Percentiles rank a stretch among this genome's conserved stretches.
Evolutionary conservation across 2,113 vertebrate genomes (phyloP).

Genomic region (Pica pica): DNA sequence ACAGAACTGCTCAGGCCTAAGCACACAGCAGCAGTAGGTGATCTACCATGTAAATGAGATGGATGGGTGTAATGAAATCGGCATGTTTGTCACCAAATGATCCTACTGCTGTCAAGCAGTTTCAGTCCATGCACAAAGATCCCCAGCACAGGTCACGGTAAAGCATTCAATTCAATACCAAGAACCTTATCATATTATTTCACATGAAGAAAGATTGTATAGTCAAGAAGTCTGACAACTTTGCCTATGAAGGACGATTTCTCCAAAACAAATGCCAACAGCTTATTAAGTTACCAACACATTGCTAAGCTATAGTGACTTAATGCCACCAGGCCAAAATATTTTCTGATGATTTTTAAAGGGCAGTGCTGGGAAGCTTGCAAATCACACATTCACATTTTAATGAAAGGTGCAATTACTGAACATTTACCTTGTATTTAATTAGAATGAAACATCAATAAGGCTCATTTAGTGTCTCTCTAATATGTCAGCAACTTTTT

Average conservation of each 20-base stretch:
- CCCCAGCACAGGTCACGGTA: constrained; percentile 56
- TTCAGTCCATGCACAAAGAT: constrained; percentile 58
- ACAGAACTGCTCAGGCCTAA: background rate
- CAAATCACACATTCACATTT: constrained; percentile 54
- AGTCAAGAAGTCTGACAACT: constrained; percentile 65
- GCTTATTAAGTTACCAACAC: constrained; percentile 68
- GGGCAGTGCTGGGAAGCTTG: constrained; percentile 28
- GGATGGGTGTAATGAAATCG: background rate
- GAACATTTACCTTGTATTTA: constrained; percentile 59
- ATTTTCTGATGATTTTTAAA: constrained; percentile 63
- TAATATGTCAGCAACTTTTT: constrained; percentile 53
- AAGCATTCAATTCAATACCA: constrained; percentile 65
- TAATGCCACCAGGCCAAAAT: constrained; percentile 45
- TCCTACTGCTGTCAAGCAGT: constrained; percentile 55
- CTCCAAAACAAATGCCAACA: constrained; percentile 61
- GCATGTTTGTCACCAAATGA: constrained; percentile 20
- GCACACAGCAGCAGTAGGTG: background rate
- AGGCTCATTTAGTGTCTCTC: constrained; percentile 47
- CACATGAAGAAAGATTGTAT: constrained; percentile 66
- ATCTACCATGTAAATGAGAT: constrained; percentile 8
- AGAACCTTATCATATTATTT: constrained; percentile 66
- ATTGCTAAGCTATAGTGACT: constrained; percentile 56
- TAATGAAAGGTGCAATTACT: constrained; percentile 59
- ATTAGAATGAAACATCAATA: constrained; percentile 68
- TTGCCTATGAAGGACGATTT: constrained; percentile 62